Percentiles rank a stretch among this genome's conserved stretches.
Evolutionary conservation across 2,888 invertebrate species (phyloP).

Genomic region (Microctonus brassicae): DNA sequence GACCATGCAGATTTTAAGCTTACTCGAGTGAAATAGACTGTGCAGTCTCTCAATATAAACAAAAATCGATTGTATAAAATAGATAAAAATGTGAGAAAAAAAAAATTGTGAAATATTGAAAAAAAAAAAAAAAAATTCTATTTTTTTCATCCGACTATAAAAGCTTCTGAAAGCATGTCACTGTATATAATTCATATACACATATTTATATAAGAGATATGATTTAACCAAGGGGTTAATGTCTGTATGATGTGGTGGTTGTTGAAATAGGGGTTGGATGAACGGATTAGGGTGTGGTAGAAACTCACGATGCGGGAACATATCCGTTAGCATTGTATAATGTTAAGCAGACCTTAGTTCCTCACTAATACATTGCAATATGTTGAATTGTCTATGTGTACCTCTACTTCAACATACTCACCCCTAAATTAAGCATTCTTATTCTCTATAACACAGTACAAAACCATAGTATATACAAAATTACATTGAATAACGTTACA

Average conservation of each 20-base stretch:
- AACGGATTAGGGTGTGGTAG: background rate
- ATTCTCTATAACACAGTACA: background rate
- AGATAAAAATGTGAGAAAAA: background rate
- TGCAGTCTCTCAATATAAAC: background rate
- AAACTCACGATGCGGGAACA: background rate
- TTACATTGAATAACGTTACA: background rate
- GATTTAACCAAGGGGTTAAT: too few relatives aligned
- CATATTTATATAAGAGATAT: too few relatives aligned
- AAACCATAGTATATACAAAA: background rate
- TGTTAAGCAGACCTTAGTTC: background rate
- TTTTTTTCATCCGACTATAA: background rate
- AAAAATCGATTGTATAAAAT: background rate
- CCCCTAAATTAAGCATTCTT: background rate
- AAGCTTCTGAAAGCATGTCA: too few relatives aligned
- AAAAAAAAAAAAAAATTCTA: background rate
- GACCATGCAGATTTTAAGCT: background rate
- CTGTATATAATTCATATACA: too few relatives aligned
- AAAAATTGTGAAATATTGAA: background rate
- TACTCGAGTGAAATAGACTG: constrained; percentile 7
- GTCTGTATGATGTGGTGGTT: background rate
- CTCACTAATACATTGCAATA: background rate
- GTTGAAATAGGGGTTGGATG: background rate
- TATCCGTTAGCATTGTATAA: background rate
- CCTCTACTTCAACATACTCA: too few relatives aligned
- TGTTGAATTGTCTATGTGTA: background rate